phyloP scores from a whole-genome alignment of 2,888 invertebrate genomes.

The Trissolcus brochymenae region DNA sequence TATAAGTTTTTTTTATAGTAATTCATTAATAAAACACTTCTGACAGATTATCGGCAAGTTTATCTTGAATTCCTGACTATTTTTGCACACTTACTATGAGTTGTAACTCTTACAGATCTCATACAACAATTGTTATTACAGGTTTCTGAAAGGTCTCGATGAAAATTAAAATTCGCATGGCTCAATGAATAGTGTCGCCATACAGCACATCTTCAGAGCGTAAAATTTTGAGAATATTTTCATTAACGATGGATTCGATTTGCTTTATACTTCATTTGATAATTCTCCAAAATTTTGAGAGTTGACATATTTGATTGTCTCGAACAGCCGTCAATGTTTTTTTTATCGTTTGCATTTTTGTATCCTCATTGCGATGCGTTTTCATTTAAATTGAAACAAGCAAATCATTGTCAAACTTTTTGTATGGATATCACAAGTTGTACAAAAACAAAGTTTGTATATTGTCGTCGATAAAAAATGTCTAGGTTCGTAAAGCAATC shows the following conservation, averaged over 20 bases:
- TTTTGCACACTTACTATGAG: slow-evolving; percentile 1
- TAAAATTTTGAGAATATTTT: slow-evolving; percentile 52
- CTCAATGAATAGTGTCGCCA: slow-evolving; percentile 11
- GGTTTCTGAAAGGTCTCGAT: slow-evolving; percentile 45
- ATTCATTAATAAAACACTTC: no score
- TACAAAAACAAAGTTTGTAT: slow-evolving; percentile 17
- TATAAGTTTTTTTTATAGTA: no score
- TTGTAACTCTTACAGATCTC: slow-evolving; percentile 14
- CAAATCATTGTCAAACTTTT: not conserved
- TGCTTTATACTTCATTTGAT: slow-evolving; percentile 29
- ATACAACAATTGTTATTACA: slow-evolving; percentile 2
- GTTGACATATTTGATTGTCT: slow-evolving; percentile 4
- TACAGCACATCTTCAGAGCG: slow-evolving; percentile 52
- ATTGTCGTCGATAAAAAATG: slow-evolving; percentile 29
- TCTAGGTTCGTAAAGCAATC: slow-evolving; percentile 53
- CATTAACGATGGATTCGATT: slow-evolving; percentile 6
- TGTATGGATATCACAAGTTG: no score
- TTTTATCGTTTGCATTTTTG: slow-evolving; percentile 36
- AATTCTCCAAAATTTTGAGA: not conserved
- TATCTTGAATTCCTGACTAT: not conserved
- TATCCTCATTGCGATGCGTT: slow-evolving; percentile 35
- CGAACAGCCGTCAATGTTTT: not conserved
- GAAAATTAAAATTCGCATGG: slow-evolving; percentile 16
- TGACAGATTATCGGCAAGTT: no score
- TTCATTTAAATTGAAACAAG: slow-evolving; percentile 14